Evolutionary conservation across 2,888 invertebrate genomes (phyloP), one percentile per base, ranked within the genome.

Genomic region (Pammene fasciana): DNA sequence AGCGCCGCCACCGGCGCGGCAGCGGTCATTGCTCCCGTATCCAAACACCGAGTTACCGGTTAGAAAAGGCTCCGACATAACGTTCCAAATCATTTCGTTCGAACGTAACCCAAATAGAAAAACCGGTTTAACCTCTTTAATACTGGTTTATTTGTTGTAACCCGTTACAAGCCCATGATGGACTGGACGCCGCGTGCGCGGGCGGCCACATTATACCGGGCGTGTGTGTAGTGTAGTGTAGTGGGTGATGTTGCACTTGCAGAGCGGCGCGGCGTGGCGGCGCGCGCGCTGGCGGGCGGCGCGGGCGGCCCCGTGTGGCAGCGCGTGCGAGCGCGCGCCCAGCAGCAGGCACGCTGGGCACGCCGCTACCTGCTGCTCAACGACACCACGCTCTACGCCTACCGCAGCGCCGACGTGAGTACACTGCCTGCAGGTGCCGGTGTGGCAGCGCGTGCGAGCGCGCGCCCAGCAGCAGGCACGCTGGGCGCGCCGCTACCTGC

Each of bases 351-450:
- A 36, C 68, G 68, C 77, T 89, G 89, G 89, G 86, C 84, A 73
- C 80, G 79, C 36, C 81, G 88, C 7, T 80, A 82, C 72, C 84
- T 88, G 82, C 82, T 89, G 83, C 86, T 90, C 64, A 78, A 85
- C 73, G 85, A 86, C 82, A 79, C 80, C 82, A 77, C 84, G 82
- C 86, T 89, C n/a, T 87, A 87, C 83, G 89, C 89, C 5, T 90
- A 83, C 81, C 79, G 82, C 66, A 72, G 79, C 65, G 78, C 81
- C 3, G 77, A 74, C 34, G 74, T 72, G 48, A 50, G 62, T 71
- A 55, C 82, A 84, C 67, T 83, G 82, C 72, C 86, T 84, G 54
- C 48, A 73, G 70, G 43, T 7, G 43, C 43, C 43, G 11, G 43
- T 13, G 43, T 43, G 43, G 43, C 43, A 43, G 43, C 43, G 43